phyloP scores from a whole-genome alignment of 1,140 invertebrate species.

The Brachionus koreanus region DNA sequence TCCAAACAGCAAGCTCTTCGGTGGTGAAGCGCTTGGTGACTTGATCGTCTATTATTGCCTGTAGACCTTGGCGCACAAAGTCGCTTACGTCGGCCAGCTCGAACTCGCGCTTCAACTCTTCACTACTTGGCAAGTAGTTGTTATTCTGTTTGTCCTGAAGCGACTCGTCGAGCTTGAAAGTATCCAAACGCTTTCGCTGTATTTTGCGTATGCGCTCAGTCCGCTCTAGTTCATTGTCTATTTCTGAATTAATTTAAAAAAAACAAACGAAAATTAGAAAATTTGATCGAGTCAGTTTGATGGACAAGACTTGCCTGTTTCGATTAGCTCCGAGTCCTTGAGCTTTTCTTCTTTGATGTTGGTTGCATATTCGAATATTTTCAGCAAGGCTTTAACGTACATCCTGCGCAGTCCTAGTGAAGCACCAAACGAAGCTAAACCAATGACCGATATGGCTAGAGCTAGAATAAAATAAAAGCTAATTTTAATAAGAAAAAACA shows the following conservation, averaged over 20 bases:
- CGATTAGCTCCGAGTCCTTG: constrained; percentile 17
- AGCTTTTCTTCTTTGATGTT: constrained; percentile 44
- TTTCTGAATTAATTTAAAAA: neutral
- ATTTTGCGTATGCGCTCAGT: neutral
- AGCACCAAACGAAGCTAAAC: constrained; percentile 23
- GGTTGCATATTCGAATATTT: constrained; percentile 42
- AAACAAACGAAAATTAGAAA: neutral
- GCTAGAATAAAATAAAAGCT: constrained; percentile 14
- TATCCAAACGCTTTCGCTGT: neutral
- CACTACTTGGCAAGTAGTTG: neutral
- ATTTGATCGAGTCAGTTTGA: neutral
- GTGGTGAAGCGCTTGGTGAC: constrained; percentile 43
- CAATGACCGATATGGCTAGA: constrained; percentile 9
- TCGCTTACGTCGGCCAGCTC: neutral
- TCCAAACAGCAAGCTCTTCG: constrained; percentile 32
- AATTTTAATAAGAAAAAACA: neutral
- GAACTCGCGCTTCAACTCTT: constrained; percentile 2
- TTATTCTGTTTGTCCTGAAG: constrained; percentile 25
- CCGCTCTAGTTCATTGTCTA: neutral
- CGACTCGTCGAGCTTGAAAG: neutral
- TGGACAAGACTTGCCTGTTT: neutral
- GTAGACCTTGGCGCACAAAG: constrained; percentile 14
- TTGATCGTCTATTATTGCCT: constrained; percentile 41
- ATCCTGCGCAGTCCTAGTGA: constrained; percentile 41
- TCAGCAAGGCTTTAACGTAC: constrained; percentile 26